A percentile compares a stretch with the other conserved stretches of the same genome.
Evolutionary conservation across 2,888 invertebrate genomes (phyloP).

Genomic region (Encarsia formosa): DNA sequence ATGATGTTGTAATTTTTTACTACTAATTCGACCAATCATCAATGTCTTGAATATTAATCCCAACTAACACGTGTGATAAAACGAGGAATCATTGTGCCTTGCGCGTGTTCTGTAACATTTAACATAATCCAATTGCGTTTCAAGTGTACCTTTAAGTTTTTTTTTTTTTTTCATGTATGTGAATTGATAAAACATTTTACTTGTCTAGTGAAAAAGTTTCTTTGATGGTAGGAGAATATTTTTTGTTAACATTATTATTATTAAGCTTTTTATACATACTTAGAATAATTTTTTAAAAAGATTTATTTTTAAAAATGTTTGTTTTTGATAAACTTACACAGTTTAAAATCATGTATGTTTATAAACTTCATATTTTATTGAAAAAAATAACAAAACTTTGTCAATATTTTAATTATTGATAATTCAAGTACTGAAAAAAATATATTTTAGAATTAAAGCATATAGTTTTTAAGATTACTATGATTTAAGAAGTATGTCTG

Average conservation of each 20-base stretch:
- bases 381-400: too few species aligned
- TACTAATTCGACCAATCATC: too few species aligned
- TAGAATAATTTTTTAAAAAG: neutral
- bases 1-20: conserved; percentile 24
- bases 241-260: conserved; percentile 2
- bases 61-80: conserved; percentile 45
- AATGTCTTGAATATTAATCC: conserved; percentile 21
- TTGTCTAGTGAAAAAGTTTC: conserved; percentile 23
- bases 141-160: conserved; percentile 19
- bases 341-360: neutral
- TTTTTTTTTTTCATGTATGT: conserved; percentile 10
- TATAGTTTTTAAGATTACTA: too few species aligned
- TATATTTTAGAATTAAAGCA: too few species aligned
- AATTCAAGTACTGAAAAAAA: too few species aligned
- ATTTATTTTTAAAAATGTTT: neutral
- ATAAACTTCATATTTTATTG: too few species aligned
- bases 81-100: conserved; percentile 45
- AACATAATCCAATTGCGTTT: conserved; percentile 23
- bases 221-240: conserved; percentile 8
- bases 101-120: conserved; percentile 42
- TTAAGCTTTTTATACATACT: too few species aligned
- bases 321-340: too few species aligned
- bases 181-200: conserved; percentile 11
- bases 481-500: too few species aligned
- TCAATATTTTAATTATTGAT: too few species aligned